These are phyloP conservation scores for Astur gentilis DNA, from an alignment of 2,113 vertebrate genomes.

Conservation along the genomic window DNA sequence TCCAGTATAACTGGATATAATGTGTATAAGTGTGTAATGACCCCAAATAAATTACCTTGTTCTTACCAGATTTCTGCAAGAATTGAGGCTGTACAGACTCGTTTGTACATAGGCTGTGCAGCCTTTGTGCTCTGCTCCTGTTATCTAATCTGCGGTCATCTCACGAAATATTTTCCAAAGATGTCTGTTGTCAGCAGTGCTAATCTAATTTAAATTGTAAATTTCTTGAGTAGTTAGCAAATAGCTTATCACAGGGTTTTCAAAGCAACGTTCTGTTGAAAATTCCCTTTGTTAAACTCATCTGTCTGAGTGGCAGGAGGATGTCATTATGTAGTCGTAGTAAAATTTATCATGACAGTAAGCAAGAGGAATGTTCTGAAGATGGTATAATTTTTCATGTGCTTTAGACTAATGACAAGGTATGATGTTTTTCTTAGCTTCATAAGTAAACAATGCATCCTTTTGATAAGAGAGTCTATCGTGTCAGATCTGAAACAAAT, in stretches of 20 bases:
- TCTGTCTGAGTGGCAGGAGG: background rate
- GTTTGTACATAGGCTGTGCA: background rate
- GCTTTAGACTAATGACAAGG: background rate
- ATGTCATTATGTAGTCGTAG: background rate
- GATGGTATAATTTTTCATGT: background rate
- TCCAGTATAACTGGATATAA: background rate
- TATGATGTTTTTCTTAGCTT: background rate
- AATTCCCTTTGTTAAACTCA: conserved; percentile 18
- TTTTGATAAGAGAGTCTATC: background rate
- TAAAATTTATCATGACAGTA: background rate
- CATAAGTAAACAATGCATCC: background rate
- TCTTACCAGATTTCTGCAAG: background rate
- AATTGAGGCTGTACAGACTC: background rate
- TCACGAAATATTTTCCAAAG: background rate
- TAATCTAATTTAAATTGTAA: conserved; percentile 1
- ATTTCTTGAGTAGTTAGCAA: background rate
- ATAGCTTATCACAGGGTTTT: conserved; percentile 11
- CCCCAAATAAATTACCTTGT: background rate
- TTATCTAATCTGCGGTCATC: background rate
- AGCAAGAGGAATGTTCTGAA: background rate
- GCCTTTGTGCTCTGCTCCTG: background rate
- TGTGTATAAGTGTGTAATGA: accelerated
- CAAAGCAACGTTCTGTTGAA: background rate
- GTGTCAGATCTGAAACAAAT: background rate
- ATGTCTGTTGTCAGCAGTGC: background rate